phyloP scores from a whole-genome alignment of 1,140 invertebrate genomes.

The Lordiphosa mommai region DNA sequence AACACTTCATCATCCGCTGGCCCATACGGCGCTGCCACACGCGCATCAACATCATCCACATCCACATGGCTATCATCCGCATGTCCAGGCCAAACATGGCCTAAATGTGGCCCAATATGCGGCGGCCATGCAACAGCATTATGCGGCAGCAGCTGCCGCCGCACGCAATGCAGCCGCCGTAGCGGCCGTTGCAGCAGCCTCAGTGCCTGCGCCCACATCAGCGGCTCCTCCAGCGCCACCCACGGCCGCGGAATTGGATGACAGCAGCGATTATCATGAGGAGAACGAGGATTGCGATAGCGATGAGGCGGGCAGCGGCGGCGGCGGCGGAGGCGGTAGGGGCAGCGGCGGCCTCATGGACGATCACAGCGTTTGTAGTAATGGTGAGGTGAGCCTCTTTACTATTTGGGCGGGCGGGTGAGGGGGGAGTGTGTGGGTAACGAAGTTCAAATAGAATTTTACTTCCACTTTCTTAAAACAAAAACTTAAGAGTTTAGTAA shows the following conservation, averaged over 20 bases:
- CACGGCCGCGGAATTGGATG: constrained; percentile 48
- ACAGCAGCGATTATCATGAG: constrained; percentile 75
- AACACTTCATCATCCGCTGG: constrained; percentile 30
- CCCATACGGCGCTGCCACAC: constrained; percentile 26
- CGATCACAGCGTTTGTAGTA: constrained; percentile 79
- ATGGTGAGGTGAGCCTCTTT: constrained; percentile 80
- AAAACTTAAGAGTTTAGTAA: too few relatives aligned
- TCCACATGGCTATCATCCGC: constrained; percentile 29
- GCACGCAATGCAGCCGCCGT: constrained; percentile 57
- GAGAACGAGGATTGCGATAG: constrained; percentile 78
- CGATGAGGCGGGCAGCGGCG: constrained; percentile 62
- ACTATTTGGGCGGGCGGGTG: constrained; percentile 40
- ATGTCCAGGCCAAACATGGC: constrained; percentile 42
- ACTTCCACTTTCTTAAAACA: too few relatives aligned
- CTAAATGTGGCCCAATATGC: constrained; percentile 73
- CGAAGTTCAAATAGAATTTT: neutral
- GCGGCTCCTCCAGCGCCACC: constrained; percentile 4
- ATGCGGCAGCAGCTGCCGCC: constrained; percentile 65
- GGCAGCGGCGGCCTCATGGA: constrained; percentile 64
- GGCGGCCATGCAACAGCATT: constrained; percentile 74
- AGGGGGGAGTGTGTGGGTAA: neutral
- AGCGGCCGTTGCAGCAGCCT: constrained; percentile 43
- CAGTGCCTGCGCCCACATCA: neutral
- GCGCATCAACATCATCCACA: constrained; percentile 37
- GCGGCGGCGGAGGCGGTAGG: constrained; percentile 26